Percentiles rank a stretch among this genome's conserved stretches.
These are phyloP conservation scores for Galemys pyrenaicus DNA, from an alignment of 2,113 vertebrate genomes.

Conservation along the genomic window DNA sequence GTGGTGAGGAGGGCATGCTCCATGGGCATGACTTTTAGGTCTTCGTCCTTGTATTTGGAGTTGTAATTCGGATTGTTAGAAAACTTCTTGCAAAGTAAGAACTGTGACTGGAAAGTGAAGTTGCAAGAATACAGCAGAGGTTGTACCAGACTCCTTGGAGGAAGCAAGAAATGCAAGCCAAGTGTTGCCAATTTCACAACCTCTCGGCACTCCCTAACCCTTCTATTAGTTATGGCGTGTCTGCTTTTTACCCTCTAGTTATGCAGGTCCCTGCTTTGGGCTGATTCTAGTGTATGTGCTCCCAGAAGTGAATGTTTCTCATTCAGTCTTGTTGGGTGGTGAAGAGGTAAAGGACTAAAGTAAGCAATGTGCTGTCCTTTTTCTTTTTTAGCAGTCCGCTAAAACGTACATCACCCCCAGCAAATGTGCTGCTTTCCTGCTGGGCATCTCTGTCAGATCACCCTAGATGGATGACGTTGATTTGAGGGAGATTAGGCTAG, in stretches of 20 bases:
- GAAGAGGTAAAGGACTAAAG: neutral
- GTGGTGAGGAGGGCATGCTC: no score
- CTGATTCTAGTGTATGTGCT: neutral
- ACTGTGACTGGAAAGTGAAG: conserved; percentile 1
- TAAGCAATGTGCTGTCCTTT: neutral
- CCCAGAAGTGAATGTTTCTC: neutral
- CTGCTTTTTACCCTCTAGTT: neutral
- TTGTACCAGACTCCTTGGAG: conserved; percentile 43
- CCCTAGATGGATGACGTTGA: neutral
- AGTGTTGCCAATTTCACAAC: conserved; percentile 23
- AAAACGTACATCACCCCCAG: neutral
- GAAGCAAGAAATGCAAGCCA: conserved; percentile 65
- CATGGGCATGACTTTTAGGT: neutral
- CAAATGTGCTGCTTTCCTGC: neutral
- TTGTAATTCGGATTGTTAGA: conserved; percentile 29
- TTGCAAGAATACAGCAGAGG: neutral
- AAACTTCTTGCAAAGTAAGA: conserved; percentile 12
- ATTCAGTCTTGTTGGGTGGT: neutral
- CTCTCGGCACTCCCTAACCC: neutral
- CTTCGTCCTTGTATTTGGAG: neutral
- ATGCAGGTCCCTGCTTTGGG: neutral
- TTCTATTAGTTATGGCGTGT: neutral
- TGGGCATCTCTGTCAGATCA: neutral
- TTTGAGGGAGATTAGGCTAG: neutral
- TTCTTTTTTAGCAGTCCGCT: neutral